Base-by-base conservation (phyloP, 1,140 invertebrate genomes). In the Drosophila nasuta region DNA sequence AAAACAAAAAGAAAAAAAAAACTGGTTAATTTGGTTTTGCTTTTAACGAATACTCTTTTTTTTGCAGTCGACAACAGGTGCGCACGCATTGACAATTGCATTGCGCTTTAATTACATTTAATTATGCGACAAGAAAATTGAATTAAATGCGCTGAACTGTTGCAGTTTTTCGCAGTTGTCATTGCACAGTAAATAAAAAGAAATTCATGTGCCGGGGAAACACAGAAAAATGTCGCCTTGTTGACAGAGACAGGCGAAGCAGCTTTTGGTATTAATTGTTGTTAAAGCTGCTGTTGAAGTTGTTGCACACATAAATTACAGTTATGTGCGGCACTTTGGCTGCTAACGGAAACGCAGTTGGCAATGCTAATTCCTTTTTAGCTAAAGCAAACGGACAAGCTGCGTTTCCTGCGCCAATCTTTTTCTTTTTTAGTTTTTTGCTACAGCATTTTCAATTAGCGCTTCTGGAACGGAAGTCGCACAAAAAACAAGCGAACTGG, bases 301-400 rank as follows among this genome's bases (percentile, higher is more conserved):
- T 33, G 54, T 17, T 45, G 38, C 38, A 52, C 68, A 71, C 65
- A 79, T 81, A 81, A 87, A 82, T 77, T 75, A 77, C 60, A 69
- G 73, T 82, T 88, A 74, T 87, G 68, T 66, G 20, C 54, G 79
- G 54, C 20, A 38, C 30, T 62, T 45, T 68, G 68, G 41, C 48
- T 51, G 54, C 59, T 3, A 86, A 63, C 76, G 82, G 83, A 87
- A 87, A 83, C 56, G 45, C 80, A 75, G 79, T 87, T 88, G 73
- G 80, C 72, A 80, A 58, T 71, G 77, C 73, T 88, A 80, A 87
- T 88, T 88, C 80, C 83, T 79, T 88, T 25, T 80, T 82, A 46
- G 69, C 69, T 62, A 63, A 66, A 74, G 30, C 13, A 69, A 74
- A 81, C 49, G 54, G 64, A 73, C 80, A 65, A 67, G 54, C 54